Percentiles rank a stretch among this genome's conserved stretches.
Evolutionary conservation across 2,113 vertebrate genomes (phyloP).

Genomic region (Gopherus evgoodei): DNA sequence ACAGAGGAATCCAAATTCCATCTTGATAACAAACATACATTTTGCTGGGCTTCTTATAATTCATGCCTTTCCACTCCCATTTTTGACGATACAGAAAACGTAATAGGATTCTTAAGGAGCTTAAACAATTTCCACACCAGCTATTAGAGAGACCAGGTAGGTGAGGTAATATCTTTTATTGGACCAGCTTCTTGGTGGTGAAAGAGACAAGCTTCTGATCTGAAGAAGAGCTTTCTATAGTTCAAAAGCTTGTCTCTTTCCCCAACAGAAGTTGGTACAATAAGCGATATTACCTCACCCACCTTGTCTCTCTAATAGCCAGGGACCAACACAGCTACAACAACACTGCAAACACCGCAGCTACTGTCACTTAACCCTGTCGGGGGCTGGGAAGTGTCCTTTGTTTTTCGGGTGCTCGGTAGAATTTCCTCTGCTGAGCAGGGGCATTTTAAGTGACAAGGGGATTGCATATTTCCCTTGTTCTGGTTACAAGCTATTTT

Average conservation of each 20-base stretch:
- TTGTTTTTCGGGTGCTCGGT: constrained; percentile 47
- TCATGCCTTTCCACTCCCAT: background rate
- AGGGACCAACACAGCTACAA: background rate
- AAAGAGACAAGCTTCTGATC: background rate
- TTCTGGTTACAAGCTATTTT: constrained; percentile 1
- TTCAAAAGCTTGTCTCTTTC: background rate
- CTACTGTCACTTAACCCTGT: background rate
- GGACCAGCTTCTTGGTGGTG: background rate
- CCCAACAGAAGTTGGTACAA: background rate
- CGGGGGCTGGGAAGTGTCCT: background rate
- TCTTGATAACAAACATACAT: background rate
- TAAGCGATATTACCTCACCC: background rate
- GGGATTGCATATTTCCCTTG: constrained; percentile 52
- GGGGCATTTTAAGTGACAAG: background rate
- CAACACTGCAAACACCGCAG: background rate
- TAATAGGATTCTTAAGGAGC: background rate
- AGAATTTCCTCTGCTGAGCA: constrained; percentile 33
- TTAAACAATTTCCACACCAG: background rate
- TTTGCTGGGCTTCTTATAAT: background rate
- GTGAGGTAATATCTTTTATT: background rate
- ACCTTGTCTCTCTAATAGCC: background rate
- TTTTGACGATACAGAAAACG: background rate
- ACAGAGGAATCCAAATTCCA: background rate
- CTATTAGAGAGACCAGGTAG: background rate
- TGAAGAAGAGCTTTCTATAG: background rate